These are phyloP conservation scores for Eonycteris spelaea DNA, from an alignment of 2,113 vertebrate species.

Conservation along the genomic window DNA sequence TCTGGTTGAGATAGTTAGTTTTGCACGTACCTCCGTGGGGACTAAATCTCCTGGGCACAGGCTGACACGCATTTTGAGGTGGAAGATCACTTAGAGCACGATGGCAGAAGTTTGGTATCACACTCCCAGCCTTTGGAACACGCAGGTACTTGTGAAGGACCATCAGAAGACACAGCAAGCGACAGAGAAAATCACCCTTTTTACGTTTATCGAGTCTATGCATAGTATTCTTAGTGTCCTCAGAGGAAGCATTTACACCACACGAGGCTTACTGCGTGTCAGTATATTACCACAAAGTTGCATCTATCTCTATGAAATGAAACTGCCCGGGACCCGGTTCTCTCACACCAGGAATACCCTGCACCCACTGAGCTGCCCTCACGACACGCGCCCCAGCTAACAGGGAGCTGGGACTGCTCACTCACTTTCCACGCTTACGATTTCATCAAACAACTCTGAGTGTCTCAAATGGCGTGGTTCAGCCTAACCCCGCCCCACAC, in stretches of 20 bases:
- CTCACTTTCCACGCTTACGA: no score
- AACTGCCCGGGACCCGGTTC: neutral
- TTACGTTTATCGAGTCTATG: neutral
- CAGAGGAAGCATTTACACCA: neutral
- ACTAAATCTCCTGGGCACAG: neutral
- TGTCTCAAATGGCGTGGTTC: neutral
- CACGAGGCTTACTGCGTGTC: neutral
- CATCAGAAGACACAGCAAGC: neutral
- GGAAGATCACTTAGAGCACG: neutral
- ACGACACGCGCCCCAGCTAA: rapidly evolving
- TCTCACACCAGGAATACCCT: neutral
- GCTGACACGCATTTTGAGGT: rapidly evolving
- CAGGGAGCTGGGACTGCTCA: neutral
- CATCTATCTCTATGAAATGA: neutral
- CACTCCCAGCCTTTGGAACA: neutral
- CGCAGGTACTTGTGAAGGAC: no score
- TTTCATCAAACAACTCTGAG: neutral
- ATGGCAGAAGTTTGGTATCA: neutral
- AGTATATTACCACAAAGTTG: neutral
- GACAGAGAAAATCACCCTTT: neutral
- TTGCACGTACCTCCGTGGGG: neutral
- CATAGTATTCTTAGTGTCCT: neutral
- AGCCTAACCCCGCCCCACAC: neutral
- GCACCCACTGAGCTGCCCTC: neutral
- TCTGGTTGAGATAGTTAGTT: neutral